Conservation (phyloP, 1,140 invertebrate species). For the Camponotus vicinus region DNA sequence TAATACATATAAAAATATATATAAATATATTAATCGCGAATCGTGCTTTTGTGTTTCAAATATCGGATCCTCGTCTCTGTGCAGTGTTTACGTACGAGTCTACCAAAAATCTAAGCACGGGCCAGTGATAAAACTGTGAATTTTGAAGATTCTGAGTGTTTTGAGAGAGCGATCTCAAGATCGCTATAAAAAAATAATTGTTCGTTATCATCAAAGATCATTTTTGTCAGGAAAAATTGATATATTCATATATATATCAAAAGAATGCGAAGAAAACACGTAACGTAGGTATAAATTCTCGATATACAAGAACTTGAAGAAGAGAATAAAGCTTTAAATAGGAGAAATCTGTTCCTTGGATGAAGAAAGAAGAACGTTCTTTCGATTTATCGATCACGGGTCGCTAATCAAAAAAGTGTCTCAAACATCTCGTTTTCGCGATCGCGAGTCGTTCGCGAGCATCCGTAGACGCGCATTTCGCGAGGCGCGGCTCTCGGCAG, state of each 20-base stretch:
- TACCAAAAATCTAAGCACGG: no score
- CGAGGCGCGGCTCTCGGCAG: conserved; percentile 84
- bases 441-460: conserved; percentile 73
- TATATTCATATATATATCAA: not conserved
- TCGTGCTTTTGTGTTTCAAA: conserved; percentile 21
- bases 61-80: conserved; percentile 9
- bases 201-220: not conserved
- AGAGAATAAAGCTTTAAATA: conserved; percentile 9
- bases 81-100: conserved; percentile 34
- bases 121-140: conserved; percentile 44
- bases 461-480: conserved; percentile 84
- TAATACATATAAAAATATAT: not conserved
- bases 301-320: conserved; percentile 12
- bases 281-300: conserved; percentile 15
- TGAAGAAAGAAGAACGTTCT: not conserved
- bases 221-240: not conserved
- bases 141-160: conserved; percentile 30
- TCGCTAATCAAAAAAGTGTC: conserved; percentile 14
- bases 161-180: not conserved
- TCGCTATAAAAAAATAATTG: not conserved
- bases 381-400: not conserved
- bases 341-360: not conserved
- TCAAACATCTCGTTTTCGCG: conserved; percentile 17
- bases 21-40: not conserved
- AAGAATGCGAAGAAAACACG: conserved; percentile 14